Evolutionary conservation across 2,888 invertebrate species (phyloP), one percentile per base, ranked within the genome.

Genomic region (Taenaris catops): DNA sequence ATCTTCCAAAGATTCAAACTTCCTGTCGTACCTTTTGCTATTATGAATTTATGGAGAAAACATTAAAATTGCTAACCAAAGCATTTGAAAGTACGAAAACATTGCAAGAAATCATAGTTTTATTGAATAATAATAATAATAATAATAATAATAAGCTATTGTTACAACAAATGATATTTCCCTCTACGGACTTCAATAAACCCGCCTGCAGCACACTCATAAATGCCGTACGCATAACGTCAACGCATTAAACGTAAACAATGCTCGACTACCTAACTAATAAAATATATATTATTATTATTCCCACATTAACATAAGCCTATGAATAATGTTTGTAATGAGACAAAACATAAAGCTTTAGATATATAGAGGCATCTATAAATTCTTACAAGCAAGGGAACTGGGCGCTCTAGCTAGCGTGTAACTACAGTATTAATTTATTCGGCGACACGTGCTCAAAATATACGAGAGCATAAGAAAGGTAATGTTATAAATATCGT

Each of bases 381-480:
- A 14, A 14, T 14, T 14, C 14, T 4, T 2, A 14, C 4, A 3
- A 14, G 14, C 14, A n/a, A n/a, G n/a, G 25, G 4, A 11, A 25
- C 16, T 14, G 4, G 7, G 12, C 20, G 19, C 8, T 17, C 6
- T 8, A 25, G 19, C 26, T 19, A 2, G 21, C 25, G 7, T 25
- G 25, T 10, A 14, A 17, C n/a, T 25, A 18, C 19, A 46, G 26
- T 42, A 16, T 46, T 62, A 58, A 66, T 62, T 51, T 58, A 68
- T 64, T 59, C 59, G 48, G 33, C 51, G 55, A 53, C 62, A 63
- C 57, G 62, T 55, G 55, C 53, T 51, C 48, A 34, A 55, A 53
- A 57, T 53, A 53, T 50, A 56, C 42, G 47, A 56, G 54, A 51
- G 49, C 57, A 59, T 53, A 54, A 51, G 53, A 62, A 58, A 58